These are phyloP conservation scores for Scyliorhinus canicula DNA, from an alignment of 2,797 vertebrate genomes.

Conservation along the genomic window DNA sequence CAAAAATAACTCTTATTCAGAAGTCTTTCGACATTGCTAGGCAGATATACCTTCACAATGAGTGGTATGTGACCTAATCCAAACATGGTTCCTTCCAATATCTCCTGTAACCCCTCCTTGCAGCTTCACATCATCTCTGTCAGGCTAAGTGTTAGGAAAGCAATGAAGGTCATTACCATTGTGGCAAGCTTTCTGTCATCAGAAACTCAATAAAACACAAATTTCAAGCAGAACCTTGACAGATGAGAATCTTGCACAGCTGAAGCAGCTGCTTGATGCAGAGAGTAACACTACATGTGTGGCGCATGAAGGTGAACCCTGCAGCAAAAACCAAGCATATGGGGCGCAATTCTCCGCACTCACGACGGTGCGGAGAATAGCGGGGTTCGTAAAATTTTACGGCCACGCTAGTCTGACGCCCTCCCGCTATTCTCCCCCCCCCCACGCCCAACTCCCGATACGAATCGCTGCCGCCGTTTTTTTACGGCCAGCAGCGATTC, in stretches of 20 bases:
- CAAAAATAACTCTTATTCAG: no score
- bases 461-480: no score
- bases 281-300: background rate
- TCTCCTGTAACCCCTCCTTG: background rate
- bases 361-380: no score
- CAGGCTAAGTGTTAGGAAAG: background rate
- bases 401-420: no score
- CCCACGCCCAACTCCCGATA: no score
- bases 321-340: background rate
- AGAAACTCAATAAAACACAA: background rate
- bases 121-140: background rate
- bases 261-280: background rate
- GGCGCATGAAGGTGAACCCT: background rate
- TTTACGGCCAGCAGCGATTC: no score
- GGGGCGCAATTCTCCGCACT: background rate
- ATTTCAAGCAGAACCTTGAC: background rate
- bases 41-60: background rate
- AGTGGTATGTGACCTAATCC: background rate
- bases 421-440: no score
- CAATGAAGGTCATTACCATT: background rate
- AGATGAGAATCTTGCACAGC: background rate
- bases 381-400: no score
- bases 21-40: background rate
- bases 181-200: background rate
- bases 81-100: background rate